Evolutionary conservation across 1,140 invertebrate species (phyloP), one percentile per base, ranked within the genome.

Genomic region (Diachasmimorpha longicaudata): DNA sequence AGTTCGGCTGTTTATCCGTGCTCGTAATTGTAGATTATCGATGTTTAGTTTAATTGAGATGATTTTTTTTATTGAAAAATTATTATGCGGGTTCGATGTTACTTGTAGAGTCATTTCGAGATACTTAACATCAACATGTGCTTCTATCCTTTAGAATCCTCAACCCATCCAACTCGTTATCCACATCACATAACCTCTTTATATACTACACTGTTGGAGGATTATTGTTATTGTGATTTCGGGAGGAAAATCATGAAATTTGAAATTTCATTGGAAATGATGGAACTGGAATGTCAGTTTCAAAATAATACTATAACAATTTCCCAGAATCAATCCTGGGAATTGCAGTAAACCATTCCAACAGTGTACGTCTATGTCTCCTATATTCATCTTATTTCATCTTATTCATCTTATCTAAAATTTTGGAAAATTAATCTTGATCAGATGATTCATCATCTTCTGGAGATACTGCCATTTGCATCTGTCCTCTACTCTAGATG

Each of bases 1-100:
- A 86, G 81, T 83, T 89, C 87, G 81, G 86, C 88, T 82, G 88
- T 89, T 82, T 89, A 89, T 87, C 88, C 88, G 86, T 89, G 88
- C 84, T 89, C 88, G 87, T 89, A 89, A 89, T 88, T 37, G 58
- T 63, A 80, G 77, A 76, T 76, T 19, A 69, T 68, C 36, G 36
- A 68, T 19, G 23, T 75, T 16, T 63, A 37, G 44, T 58, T 68
- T 67, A 55, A 67, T 63, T 74, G 5, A 52, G 21, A 23, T 63
- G 48, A 52, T 80, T 72, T 74, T 37, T 42, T 68, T 23, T 44
- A 68, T 8, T 21, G 8, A 4, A 1, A 19, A 63, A 4, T 14
- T 11, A 31, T 42, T 42, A 63, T 63, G 58, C 58, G 58, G 58
- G 58, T 63, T 63, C 11, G 6, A 31, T 31, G 31, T 2, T 31